Evolutionary conservation across 1,140 invertebrate genomes (phyloP).

Genomic region (Ceratina calcarata): DNA sequence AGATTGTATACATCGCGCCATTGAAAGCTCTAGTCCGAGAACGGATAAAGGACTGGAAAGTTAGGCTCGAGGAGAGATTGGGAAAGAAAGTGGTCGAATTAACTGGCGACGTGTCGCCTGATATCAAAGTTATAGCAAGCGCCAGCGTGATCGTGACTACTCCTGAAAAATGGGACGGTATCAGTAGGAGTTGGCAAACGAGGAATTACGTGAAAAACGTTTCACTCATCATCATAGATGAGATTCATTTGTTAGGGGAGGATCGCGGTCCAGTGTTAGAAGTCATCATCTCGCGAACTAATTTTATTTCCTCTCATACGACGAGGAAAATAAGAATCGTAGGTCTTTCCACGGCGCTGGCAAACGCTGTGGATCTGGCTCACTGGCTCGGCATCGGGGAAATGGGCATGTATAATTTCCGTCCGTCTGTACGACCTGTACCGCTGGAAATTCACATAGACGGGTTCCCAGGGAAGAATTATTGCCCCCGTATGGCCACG

Average conservation of each 20-base stretch:
- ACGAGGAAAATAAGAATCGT: conserved; percentile 90
- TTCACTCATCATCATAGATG: conserved; percentile 97
- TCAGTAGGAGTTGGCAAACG: conserved; percentile 98
- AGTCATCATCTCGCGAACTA: conserved; percentile 93
- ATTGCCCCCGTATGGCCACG: conserved; percentile 99
- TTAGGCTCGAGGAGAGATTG: conserved; percentile 90
- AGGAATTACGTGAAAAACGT: conserved; percentile 97
- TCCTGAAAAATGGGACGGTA: conserved; percentile 99
- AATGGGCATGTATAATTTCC: conserved; percentile 98
- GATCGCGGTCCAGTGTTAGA: conserved; percentile 92
- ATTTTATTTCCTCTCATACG: conserved; percentile 95
- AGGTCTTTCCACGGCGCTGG: conserved; percentile 97
- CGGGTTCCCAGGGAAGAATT: conserved; percentile 97
- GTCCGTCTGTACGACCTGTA: conserved; percentile 97
- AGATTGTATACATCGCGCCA: conserved; percentile 99
- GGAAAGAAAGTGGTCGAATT: conserved; percentile 96
- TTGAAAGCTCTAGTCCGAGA: conserved; percentile 98
- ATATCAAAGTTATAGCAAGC: conserved; percentile 90
- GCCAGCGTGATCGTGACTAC: conserved; percentile 98
- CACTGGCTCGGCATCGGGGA: conserved; percentile 96
- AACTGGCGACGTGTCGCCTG: conserved; percentile 97
- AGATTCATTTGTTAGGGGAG: conserved; percentile 98
- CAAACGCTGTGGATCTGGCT: conserved; percentile 97
- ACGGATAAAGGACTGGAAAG: conserved; percentile 97
- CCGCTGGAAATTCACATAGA: conserved; percentile 97